These are phyloP conservation scores for Conus betulinus DNA, from an alignment of 1,140 invertebrate species.

Conservation along the genomic window DNA sequence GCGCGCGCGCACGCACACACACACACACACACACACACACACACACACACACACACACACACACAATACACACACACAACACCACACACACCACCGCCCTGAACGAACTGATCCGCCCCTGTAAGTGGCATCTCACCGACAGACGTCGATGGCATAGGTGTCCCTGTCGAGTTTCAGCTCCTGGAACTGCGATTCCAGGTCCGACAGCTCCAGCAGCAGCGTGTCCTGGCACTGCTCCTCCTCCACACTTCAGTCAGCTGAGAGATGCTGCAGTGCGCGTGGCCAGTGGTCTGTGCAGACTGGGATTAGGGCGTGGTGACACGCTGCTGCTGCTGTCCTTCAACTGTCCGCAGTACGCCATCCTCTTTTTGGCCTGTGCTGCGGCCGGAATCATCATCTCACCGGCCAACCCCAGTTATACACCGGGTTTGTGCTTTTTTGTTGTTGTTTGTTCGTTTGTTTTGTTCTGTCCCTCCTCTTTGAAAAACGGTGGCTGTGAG, in stretches of 20 bases:
- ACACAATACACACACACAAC: too few relatives aligned
- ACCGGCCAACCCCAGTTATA: slow-evolving; percentile 88
- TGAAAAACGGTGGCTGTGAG: too few relatives aligned
- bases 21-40: neutral
- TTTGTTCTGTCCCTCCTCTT: too few relatives aligned
- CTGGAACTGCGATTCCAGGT: slow-evolving; percentile 13
- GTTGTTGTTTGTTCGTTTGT: too few relatives aligned
- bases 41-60: neutral
- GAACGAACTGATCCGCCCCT: too few relatives aligned
- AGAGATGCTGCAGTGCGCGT: slow-evolving; percentile 80
- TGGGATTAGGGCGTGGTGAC: slow-evolving; percentile 83
- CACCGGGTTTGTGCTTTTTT: slow-evolving; percentile 78
- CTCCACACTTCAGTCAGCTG: slow-evolving; percentile 77
- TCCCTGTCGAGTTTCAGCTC: neutral
- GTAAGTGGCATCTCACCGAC: neutral
- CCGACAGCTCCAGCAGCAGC: neutral
- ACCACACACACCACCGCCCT: too few relatives aligned
- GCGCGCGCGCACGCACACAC: too few relatives aligned
- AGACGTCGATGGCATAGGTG: neutral
- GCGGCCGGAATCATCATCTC: slow-evolving; percentile 85
- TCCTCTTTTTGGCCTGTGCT: slow-evolving; percentile 82
- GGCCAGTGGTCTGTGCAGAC: slow-evolving; percentile 81
- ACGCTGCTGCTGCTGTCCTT: slow-evolving; percentile 83
- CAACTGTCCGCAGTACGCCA: slow-evolving; percentile 85
- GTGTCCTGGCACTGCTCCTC: slow-evolving; percentile 4